Evolutionary conservation across 2,888 invertebrate species (phyloP).

Genomic region (Oligia strigilis): DNA sequence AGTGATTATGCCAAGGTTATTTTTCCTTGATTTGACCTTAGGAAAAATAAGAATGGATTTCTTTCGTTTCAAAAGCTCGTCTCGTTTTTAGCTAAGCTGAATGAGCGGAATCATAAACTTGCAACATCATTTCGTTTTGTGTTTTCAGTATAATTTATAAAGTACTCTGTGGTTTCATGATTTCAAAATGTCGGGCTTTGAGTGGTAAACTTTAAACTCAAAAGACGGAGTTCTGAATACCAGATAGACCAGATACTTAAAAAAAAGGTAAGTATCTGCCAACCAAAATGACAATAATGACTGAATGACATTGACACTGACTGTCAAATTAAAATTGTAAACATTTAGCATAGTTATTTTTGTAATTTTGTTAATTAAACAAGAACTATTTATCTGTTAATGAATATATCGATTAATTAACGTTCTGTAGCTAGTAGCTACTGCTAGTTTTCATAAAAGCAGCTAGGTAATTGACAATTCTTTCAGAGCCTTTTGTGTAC

Average conservation of each 20-base stretch:
- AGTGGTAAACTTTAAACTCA: not conserved
- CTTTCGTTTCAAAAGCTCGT: not conserved
- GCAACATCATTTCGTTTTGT: not conserved
- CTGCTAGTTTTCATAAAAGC: not conserved
- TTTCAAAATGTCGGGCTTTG: not conserved
- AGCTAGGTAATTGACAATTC: not conserved
- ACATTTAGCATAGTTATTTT: not conserved
- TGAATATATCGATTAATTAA: not conserved
- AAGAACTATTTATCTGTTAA: not conserved
- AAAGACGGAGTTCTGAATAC: not conserved
- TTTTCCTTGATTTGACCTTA: not conserved
- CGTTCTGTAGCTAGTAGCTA: not conserved
- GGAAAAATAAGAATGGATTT: not conserved
- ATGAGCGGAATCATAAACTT: not conserved
- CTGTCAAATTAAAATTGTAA: slow-evolving; percentile 1
- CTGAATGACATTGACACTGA: not conserved
- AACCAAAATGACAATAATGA: too few species aligned
- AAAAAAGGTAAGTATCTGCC: not conserved
- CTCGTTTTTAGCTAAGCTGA: not conserved
- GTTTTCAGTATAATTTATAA: not conserved
- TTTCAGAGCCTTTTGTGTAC: not conserved
- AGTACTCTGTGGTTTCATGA: not conserved
- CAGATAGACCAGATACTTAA: not conserved
- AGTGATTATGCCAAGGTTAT: not conserved
- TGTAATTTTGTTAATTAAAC: too few species aligned